phyloP scores from a whole-genome alignment of 2,113 vertebrate genomes.

The Phyllostomus discolor region DNA sequence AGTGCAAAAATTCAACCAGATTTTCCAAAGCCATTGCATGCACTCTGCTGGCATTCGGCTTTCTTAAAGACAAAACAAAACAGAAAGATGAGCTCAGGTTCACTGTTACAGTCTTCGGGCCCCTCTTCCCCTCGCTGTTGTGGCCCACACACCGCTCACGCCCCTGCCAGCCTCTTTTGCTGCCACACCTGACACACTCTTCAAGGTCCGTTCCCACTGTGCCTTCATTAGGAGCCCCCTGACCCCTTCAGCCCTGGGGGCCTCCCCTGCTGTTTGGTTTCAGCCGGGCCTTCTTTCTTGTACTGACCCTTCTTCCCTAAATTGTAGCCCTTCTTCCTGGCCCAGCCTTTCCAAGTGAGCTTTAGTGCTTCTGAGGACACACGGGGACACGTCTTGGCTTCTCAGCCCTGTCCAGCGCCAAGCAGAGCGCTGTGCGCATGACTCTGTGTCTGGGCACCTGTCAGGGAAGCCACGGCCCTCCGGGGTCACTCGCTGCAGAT shows the following conservation, averaged over 20 bases:
- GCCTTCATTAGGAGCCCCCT: fast-evolving
- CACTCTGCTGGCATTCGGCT: neutral
- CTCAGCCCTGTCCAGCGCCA: fast-evolving
- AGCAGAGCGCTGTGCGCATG: fast-evolving
- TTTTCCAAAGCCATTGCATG: fast-evolving
- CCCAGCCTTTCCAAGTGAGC: neutral
- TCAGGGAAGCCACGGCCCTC: fast-evolving
- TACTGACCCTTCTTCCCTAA: neutral
- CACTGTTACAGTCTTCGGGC: fast-evolving
- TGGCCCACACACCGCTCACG: fast-evolving
- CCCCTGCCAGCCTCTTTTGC: fast-evolving
- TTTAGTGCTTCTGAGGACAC: neutral
- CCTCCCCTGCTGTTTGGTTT: neutral
- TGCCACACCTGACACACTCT: fast-evolving
- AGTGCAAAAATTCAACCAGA: neutral
- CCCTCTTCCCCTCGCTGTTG: neutral
- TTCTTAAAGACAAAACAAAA: neutral
- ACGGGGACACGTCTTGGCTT: fast-evolving
- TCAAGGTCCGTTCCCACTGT: fast-evolving
- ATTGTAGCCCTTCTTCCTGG: neutral
- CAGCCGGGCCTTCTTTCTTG: fast-evolving
- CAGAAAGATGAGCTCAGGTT: fast-evolving
- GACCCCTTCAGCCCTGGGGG: fast-evolving
- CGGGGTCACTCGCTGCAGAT: no score
- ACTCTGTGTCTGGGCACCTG: fast-evolving